phyloP scores from a whole-genome alignment of 37 sponge, comb jelly and placozoan species.

The Axinella damicornis region DNA sequence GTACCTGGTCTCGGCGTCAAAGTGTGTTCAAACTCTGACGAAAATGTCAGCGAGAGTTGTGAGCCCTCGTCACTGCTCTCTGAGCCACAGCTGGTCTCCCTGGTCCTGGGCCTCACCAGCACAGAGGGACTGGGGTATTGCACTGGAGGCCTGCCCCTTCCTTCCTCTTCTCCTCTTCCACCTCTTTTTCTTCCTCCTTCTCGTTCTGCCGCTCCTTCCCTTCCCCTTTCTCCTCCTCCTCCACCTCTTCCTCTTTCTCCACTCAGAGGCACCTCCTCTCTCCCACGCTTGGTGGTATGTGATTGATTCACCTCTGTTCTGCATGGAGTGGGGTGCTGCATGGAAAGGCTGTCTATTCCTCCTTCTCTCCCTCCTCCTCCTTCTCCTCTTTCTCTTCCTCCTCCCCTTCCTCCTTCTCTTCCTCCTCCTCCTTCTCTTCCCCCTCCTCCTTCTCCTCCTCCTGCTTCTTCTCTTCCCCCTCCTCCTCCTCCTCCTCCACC shows the following conservation, averaged over 20 bases:
- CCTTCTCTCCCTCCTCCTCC: background rate
- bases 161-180: conserved; percentile 1
- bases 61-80: background rate
- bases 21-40: background rate
- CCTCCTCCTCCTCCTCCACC: too few relatives aligned
- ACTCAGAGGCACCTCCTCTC: background rate
- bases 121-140: background rate
- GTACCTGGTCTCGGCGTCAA: too few relatives aligned
- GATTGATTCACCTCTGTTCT: too few relatives aligned
- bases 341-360: background rate
- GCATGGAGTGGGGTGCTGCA: background rate
- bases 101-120: background rate
- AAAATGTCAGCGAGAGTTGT: conserved; percentile 2
- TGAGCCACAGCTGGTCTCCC: too few relatives aligned
- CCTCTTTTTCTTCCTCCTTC: background rate
- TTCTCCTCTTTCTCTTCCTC: background rate
- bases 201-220: background rate
- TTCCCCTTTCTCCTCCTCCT: background rate
- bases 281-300: too few relatives aligned
- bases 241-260: background rate
- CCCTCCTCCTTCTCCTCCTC: too few relatives aligned
- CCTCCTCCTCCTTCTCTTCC: too few relatives aligned
- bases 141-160: background rate
- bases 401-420: background rate
- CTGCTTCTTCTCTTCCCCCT: too few relatives aligned